These are phyloP conservation scores for Pterophyllum scalare DNA, from an alignment of 2,113 vertebrate genomes.

Conservation along the genomic window DNA sequence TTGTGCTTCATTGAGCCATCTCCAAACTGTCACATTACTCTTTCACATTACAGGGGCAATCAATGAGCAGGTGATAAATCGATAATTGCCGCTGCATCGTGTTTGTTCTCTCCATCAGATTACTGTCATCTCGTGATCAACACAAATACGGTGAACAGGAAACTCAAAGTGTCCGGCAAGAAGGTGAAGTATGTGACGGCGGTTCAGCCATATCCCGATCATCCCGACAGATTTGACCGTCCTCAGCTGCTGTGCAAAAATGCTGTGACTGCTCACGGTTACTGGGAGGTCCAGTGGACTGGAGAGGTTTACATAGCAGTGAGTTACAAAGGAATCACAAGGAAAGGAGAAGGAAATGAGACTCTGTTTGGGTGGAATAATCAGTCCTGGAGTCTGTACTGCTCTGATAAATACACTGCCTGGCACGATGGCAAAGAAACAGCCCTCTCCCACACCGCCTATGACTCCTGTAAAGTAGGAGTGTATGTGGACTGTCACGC, in stretches of 20 bases:
- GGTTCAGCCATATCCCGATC: neutral
- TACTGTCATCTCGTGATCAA: neutral
- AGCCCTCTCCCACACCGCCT: neutral
- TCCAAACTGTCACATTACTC: too few species aligned
- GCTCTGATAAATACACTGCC: neutral
- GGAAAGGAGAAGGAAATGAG: neutral
- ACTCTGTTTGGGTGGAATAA: neutral
- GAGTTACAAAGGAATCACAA: neutral
- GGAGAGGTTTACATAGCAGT: neutral
- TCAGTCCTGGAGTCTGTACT: slow-evolving; percentile 8
- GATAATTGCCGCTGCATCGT: neutral
- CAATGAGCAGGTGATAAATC: too few species aligned
- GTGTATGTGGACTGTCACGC: neutral
- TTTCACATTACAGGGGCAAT: too few species aligned
- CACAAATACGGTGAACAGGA: neutral
- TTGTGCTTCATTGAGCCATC: neutral
- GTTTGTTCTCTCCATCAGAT: neutral
- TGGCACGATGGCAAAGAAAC: neutral
- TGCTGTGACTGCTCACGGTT: neutral
- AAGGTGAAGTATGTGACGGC: neutral
- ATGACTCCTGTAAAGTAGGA: neutral
- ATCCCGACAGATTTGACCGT: neutral
- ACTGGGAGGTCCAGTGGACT: neutral
- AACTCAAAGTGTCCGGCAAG: neutral
- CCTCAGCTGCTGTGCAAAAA: neutral